Percentiles rank a stretch among this genome's conserved stretches.
phyloP scores from a whole-genome alignment of 2,888 invertebrate species.

The Ferrisia virgata region DNA sequence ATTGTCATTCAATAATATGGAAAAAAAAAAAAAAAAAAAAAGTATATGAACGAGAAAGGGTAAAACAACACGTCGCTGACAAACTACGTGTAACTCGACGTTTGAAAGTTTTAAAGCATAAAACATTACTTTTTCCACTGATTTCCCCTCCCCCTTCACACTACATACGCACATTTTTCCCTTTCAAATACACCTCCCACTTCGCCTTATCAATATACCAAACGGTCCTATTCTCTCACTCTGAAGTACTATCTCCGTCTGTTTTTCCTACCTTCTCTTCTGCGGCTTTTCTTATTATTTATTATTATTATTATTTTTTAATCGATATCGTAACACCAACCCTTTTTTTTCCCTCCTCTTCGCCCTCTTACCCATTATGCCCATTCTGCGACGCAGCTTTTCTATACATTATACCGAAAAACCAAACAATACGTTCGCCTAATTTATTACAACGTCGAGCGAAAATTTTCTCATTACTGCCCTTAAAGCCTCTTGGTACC shows the following conservation, averaged over 20 bases:
- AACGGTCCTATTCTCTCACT: too few species aligned
- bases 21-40: background rate
- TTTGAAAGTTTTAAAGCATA: slow-evolving; percentile 9
- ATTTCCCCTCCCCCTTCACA: background rate
- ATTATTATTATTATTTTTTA: background rate
- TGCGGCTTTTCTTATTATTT: background rate
- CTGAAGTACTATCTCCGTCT: too few species aligned
- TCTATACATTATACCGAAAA: background rate
- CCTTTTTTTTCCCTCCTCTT: background rate
- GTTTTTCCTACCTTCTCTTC: background rate
- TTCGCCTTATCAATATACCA: too few species aligned
- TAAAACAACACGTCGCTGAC: background rate
- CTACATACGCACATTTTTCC: background rate
- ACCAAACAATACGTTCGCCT: background rate
- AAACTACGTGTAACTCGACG: background rate
- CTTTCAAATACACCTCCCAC: background rate
- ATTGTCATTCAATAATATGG: background rate
- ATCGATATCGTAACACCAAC: background rate
- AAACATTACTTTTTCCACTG: background rate
- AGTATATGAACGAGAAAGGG: too few species aligned
- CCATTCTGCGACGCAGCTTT: background rate
- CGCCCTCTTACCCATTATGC: background rate
- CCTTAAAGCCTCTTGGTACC: too few species aligned
- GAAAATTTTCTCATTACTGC: background rate
- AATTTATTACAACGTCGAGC: background rate